phyloP scores from a whole-genome alignment of 2,888 invertebrate species.

The Megamerina dolium region DNA sequence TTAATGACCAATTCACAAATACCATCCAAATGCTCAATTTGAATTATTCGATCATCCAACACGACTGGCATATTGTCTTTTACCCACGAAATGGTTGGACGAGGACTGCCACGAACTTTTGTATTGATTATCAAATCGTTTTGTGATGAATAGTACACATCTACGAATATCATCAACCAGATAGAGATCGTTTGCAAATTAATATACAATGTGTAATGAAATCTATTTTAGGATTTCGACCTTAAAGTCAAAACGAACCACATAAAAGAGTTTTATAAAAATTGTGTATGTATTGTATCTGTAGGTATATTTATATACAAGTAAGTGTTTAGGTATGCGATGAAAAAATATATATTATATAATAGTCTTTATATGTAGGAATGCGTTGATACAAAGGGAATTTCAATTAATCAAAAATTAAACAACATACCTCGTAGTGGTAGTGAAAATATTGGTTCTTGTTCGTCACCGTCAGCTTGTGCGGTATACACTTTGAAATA shows the following conservation, averaged over 20 bases:
- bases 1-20: constrained; percentile 66
- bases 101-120: constrained; percentile 68
- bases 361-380: too few species aligned
- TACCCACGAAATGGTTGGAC: constrained; percentile 68
- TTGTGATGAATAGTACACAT: constrained; percentile 65
- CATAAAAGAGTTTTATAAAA: too few species aligned
- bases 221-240: constrained; percentile 38
- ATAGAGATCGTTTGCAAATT: constrained; percentile 22
- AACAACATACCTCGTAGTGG: constrained; percentile 66
- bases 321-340: too few species aligned
- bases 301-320: too few species aligned
- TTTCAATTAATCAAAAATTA: too few species aligned
- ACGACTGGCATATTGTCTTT: constrained; percentile 60
- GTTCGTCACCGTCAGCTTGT: constrained; percentile 44
- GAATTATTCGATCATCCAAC: constrained; percentile 56
- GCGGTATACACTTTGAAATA: constrained; percentile 53
- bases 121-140: constrained; percentile 75
- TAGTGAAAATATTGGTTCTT: constrained; percentile 48
- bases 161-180: constrained; percentile 47
- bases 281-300: too few species aligned
- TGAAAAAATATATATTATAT: too few species aligned
- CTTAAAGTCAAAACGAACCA: constrained; percentile 27
- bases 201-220: constrained; percentile 19
- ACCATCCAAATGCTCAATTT: constrained; percentile 69
- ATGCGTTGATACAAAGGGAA: too few species aligned